phyloP scores from a whole-genome alignment of 2,888 invertebrate species.

The Metacarcinus magister region DNA sequence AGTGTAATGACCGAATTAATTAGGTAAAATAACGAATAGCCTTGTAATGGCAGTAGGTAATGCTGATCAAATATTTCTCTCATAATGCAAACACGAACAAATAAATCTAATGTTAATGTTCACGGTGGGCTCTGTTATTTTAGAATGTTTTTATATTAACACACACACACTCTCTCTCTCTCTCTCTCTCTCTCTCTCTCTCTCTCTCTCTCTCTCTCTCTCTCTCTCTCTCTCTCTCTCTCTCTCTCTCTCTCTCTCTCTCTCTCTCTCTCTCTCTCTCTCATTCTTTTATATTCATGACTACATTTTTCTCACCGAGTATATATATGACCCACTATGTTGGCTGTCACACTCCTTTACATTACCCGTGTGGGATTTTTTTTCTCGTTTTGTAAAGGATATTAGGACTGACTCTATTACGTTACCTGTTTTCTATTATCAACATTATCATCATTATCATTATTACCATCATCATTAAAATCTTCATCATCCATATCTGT shows the following conservation, averaged over 20 bases:
- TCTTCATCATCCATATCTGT: background rate
- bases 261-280: too few species aligned
- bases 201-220: too few species aligned
- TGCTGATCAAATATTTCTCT: constrained; percentile 11
- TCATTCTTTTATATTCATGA: background rate
- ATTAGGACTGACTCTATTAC: too few species aligned
- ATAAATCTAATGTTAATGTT: background rate
- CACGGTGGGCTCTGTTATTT: background rate
- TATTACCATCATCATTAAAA: too few species aligned
- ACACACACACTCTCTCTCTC: too few species aligned
- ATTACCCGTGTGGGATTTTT: background rate
- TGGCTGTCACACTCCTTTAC: background rate
- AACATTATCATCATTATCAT: too few species aligned
- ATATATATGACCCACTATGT: constrained; percentile 9
- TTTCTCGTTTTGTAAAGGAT: background rate
- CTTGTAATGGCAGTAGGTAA: background rate
- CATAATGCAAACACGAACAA: background rate
- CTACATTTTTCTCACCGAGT: background rate
- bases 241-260: too few species aligned
- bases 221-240: too few species aligned
- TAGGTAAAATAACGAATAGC: background rate
- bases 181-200: too few species aligned
- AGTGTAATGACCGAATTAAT: background rate
- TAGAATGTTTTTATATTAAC: too few species aligned
- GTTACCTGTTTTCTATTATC: background rate